Evolutionary conservation across 2,113 vertebrate species (phyloP), one percentile per base, ranked within the genome.

Genomic region (Actenoides lindsayi): DNA sequence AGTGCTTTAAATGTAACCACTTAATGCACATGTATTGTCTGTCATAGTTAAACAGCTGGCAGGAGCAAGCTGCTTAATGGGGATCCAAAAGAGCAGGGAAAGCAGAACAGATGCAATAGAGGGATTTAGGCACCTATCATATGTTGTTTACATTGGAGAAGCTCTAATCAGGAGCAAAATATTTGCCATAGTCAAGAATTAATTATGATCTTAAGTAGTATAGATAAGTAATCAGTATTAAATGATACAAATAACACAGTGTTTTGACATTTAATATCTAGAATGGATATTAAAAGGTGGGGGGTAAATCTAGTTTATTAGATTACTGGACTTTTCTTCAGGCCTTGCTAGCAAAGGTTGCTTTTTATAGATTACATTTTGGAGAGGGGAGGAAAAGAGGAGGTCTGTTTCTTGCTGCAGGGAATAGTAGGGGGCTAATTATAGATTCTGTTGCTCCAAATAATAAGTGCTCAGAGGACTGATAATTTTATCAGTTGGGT

Each of bases 261-360:
- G 24, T 87, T 94, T 76, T 87, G 81, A 79, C 81, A 93, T 91
- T 68, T 87, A 78, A 82, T 91, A 73, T 91, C 48, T 65, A 73
- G 57, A 85, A 90, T 78, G 35, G 74, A 82, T 83, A 85, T 62
- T 85, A 85, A 85, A 93, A 71, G 56, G 31, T 5, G 31, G 35
- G 6, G 24, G 13, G 33, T 51, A 37, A 56, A 16, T 35, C 41
- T 81, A 33, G 78, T 96, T 87, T 78, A 78, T 89, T 78, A 79
- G 48, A 83, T 89, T 79, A 78, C 14, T 76, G 73, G 53, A 75
- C 62, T 85, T n/a, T 73, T 79, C 51, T 87, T 93, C 67, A 88
- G 59, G 67, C 37, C 31, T 85, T 88, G 51, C 79, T 42, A 44
- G 41, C 19, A 71, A 46, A 0, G 1, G 57, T 41, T 96, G 83